Conservation (phyloP, 2,113 vertebrate species). For the Pogona vitticeps region DNA sequence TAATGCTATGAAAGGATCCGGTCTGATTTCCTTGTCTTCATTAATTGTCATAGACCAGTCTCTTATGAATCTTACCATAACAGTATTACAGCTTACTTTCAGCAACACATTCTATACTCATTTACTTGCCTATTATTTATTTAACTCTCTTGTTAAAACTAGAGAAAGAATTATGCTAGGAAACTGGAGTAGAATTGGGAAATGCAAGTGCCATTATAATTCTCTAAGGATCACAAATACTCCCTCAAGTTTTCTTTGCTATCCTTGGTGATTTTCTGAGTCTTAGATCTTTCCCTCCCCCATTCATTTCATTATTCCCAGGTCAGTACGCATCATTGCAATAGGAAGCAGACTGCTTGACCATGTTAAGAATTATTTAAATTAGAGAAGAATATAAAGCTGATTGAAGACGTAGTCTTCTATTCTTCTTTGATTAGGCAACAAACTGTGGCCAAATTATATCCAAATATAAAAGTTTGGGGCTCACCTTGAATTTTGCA, state of each 20-base stretch:
- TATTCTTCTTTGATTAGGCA: constrained; percentile 77
- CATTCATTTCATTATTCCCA: constrained; percentile 82
- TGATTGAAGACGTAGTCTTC: constrained; percentile 76
- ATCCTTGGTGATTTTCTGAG: constrained; percentile 77
- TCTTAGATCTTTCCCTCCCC: constrained; percentile 73
- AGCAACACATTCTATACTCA: background rate
- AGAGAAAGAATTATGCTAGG: background rate
- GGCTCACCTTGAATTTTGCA: constrained; percentile 61
- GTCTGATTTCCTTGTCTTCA: background rate
- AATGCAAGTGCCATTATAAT: constrained; percentile 14
- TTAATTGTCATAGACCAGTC: background rate
- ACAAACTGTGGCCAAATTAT: constrained; percentile 80
- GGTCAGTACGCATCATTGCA: constrained; percentile 78
- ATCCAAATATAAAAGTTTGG: constrained; percentile 73
- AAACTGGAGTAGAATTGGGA: constrained; percentile 30
- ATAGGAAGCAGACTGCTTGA: constrained; percentile 66
- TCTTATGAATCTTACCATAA: background rate
- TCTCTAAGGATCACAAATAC: constrained; percentile 61
- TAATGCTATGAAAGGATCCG: background rate
- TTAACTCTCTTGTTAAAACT: constrained; percentile 19
- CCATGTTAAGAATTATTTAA: constrained; percentile 82
- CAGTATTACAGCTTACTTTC: background rate
- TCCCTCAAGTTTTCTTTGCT: constrained; percentile 71
- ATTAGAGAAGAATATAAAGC: constrained; percentile 79
- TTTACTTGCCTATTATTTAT: constrained; percentile 2